Base-by-base conservation (phyloP, 92 coral and sea anemone genomes). In the Zoanthus sansibaricus region DNA sequence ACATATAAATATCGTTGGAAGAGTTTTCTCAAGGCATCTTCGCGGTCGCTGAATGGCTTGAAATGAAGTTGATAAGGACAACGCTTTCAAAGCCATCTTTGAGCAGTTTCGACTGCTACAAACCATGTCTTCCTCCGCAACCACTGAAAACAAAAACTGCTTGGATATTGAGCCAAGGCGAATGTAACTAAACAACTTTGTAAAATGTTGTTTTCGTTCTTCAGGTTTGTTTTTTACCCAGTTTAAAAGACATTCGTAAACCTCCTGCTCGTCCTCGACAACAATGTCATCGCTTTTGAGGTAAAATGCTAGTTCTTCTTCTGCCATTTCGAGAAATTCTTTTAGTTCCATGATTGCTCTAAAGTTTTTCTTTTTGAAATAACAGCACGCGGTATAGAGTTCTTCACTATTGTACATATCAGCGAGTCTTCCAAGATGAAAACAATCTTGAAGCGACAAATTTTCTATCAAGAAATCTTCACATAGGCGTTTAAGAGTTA, bases 51-150 rank as follows among this genome's bases (percentile, higher is more conserved):
- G 84, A 9, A 12, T 6, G 49, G 72, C 10, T 44, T 33, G 21
- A 45, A 44, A 62, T 42, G 25, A 46, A 9, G 48, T 42, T 79
- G 73, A 61, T 1, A 14, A 33, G 37, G 30, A 78, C 9, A 25
- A 33, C 8, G 75, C 75, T 80, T 62, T 80, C 61, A 80, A 46
- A 48, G 85, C 75, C 59, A 61, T 18, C 48, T 62, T 80, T 45
- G 75, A 80, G n/a, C 85, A 80, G 1, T 68, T 37, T 45, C 46
- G 85, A 66, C 64, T 80, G 18, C 61, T 80, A 30, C 33, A 66
- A 5, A 80, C 75, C 85, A 80, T 80, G 17, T 80, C 75, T 46
- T 66, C 85, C 58, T 80, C 85, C 31, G 85, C 73, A 80, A 80
- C 61, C 10, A 48, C 45, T 80, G 75, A 13, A 66, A 80, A 66